These are phyloP conservation scores for Chrysina gloriosa DNA, from an alignment of 2,888 invertebrate species.

Conservation along the genomic window DNA sequence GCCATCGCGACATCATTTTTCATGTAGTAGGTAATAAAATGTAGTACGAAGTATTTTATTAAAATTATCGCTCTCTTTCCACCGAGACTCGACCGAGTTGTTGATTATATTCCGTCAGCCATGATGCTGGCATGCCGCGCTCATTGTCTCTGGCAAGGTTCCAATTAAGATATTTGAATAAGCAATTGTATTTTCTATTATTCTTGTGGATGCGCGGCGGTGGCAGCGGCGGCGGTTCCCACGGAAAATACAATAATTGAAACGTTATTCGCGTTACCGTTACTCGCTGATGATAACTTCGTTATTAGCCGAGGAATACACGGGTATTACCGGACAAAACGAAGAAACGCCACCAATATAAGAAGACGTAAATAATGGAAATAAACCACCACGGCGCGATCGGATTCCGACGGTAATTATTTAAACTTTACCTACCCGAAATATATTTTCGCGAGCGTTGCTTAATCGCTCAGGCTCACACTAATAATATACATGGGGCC, in stretches of 20 bases:
- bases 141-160: constrained; percentile 34
- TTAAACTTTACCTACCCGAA: no score
- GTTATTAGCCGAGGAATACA: background rate
- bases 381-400: no score
- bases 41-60: constrained; percentile 12
- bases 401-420: no score
- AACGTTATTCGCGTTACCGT: constrained; percentile 17
- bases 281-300: constrained; percentile 1
- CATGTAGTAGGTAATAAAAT: no score
- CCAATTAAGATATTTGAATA: constrained; percentile 35
- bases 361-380: no score
- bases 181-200: constrained; percentile 27
- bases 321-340: background rate
- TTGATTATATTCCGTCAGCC: constrained; percentile 35
- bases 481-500: constrained; percentile 12
- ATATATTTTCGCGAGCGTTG: background rate
- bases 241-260: constrained; percentile 22
- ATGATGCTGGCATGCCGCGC: constrained; percentile 25
- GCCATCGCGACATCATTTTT: constrained; percentile 2
- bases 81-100: no score
- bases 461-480: background rate
- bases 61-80: constrained; percentile 22
- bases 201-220: constrained; percentile 3
- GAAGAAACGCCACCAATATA: background rate
- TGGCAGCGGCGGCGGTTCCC: constrained; percentile 2